Conservation (phyloP, 2,888 invertebrate species). For the Andrena dorsata region DNA sequence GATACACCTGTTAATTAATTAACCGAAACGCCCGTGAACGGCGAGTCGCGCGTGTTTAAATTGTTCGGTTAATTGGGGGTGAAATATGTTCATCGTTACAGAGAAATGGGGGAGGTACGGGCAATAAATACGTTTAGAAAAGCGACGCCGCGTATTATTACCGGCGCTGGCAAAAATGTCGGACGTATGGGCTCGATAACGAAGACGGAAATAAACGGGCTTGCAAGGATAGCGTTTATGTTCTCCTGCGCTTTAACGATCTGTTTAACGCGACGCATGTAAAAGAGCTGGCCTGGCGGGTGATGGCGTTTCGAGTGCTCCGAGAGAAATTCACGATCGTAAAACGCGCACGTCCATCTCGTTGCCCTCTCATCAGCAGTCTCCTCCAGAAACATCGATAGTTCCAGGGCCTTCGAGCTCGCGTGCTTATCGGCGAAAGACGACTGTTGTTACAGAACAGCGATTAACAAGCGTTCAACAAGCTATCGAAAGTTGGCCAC, state of each 20-base stretch:
- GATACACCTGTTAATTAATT: slow-evolving; percentile 19
- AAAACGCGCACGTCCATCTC: slow-evolving; percentile 35
- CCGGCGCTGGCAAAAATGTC: not conserved
- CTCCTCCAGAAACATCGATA: slow-evolving; percentile 51
- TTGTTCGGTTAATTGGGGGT: not conserved
- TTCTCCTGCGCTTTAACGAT: not conserved
- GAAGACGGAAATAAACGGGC: not conserved
- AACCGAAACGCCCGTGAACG: slow-evolving; percentile 11
- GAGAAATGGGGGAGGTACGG: not conserved
- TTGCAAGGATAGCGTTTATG: not conserved
- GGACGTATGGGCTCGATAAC: slow-evolving; percentile 8
- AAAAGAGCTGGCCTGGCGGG: not conserved
- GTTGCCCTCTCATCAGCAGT: not conserved
- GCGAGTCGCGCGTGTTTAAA: not conserved
- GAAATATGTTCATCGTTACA: not conserved
- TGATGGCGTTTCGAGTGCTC: slow-evolving; percentile 15
- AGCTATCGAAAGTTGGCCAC: slow-evolving; percentile 56
- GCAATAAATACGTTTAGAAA: not conserved
- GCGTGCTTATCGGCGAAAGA: slow-evolving; percentile 24
- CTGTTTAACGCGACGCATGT: slow-evolving; percentile 7
- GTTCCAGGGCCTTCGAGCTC: slow-evolving; percentile 35
- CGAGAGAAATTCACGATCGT: slow-evolving; percentile 37
- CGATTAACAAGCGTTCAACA: slow-evolving; percentile 54
- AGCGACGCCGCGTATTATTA: not conserved
- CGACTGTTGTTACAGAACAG: slow-evolving; percentile 34